These are phyloP conservation scores for Battus philenor DNA, from an alignment of 1,140 invertebrate species.

Conservation along the genomic window DNA sequence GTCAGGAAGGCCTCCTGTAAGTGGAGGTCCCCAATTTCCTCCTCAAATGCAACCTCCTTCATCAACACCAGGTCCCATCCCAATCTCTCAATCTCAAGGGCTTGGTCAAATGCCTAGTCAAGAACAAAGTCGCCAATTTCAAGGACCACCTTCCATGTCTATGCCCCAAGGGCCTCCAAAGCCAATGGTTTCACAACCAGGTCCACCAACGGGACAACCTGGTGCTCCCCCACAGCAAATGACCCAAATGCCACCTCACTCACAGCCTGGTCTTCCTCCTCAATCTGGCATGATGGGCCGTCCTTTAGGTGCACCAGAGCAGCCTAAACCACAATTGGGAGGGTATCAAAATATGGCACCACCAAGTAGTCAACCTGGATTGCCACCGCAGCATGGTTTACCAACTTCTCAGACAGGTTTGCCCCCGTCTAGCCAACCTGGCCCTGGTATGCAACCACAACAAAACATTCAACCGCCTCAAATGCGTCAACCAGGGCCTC, in stretches of 20 bases:
- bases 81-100: slow-evolving; percentile 25
- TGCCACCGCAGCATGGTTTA: slow-evolving; percentile 22
- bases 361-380: slow-evolving; percentile 23
- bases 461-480: slow-evolving; percentile 17
- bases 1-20: slow-evolving; percentile 37
- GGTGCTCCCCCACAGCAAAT: slow-evolving; percentile 23
- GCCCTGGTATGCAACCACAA: slow-evolving; percentile 19
- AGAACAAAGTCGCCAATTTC: slow-evolving; percentile 23
- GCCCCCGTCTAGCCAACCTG: slow-evolving; percentile 18
- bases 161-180: slow-evolving; percentile 31
- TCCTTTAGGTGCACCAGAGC: slow-evolving; percentile 1
- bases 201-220: slow-evolving; percentile 25
- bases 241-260: slow-evolving; percentile 25
- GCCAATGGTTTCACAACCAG: slow-evolving; percentile 22
- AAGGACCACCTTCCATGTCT: slow-evolving; percentile 24
- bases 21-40: slow-evolving; percentile 35
- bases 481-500: slow-evolving; percentile 20
- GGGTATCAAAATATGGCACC: slow-evolving; percentile 14
- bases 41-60: slow-evolving; percentile 37
- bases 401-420: slow-evolving; percentile 15
- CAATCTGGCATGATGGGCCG: slow-evolving; percentile 10
- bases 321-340: slow-evolving; percentile 18
- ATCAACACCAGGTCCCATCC: slow-evolving; percentile 29
- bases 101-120: slow-evolving; percentile 33
- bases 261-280: slow-evolving; percentile 24